These are phyloP conservation scores for Phyllopteryx taeniolatus DNA, from an alignment of 2,113 vertebrate species.

Conservation along the genomic window DNA sequence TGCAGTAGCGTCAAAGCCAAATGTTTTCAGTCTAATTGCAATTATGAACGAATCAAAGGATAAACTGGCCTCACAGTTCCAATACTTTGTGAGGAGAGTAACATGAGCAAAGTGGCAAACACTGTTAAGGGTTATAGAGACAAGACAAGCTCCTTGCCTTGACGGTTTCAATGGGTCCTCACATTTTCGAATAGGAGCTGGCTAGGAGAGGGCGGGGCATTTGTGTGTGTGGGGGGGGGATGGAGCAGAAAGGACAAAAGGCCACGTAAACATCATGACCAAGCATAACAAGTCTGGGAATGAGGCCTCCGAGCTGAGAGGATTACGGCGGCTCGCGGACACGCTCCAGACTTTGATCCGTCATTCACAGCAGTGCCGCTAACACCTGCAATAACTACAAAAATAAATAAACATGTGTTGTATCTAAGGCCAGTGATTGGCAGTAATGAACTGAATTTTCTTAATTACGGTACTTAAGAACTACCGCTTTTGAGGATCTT, in stretches of 20 bases:
- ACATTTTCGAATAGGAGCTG: not conserved
- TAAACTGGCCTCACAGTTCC: not conserved
- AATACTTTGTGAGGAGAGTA: not conserved
- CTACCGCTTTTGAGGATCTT: not conserved
- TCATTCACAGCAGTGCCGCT: constrained; percentile 6
- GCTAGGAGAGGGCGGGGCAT: not conserved
- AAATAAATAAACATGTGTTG: not conserved
- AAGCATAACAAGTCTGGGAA: constrained; percentile 13
- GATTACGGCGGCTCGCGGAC: constrained; percentile 25
- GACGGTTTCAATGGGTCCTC: not conserved
- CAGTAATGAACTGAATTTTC: not conserved
- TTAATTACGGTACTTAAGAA: not conserved
- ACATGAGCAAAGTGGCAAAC: not conserved
- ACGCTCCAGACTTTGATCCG: constrained; percentile 15
- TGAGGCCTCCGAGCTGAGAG: constrained; percentile 18
- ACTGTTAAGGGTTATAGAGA: not conserved
- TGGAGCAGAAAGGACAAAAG: not conserved
- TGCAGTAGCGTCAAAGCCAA: too few relatives aligned
- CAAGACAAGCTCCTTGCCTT: not conserved
- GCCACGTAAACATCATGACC: constrained; percentile 13
- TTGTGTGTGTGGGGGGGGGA: not conserved
- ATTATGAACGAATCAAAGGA: too few relatives aligned
- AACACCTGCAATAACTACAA: not conserved
- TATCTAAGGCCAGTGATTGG: not conserved
- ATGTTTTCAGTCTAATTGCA: too few relatives aligned